phyloP scores from a whole-genome alignment of 2,888 invertebrate genomes.

The Metacarcinus magister region DNA sequence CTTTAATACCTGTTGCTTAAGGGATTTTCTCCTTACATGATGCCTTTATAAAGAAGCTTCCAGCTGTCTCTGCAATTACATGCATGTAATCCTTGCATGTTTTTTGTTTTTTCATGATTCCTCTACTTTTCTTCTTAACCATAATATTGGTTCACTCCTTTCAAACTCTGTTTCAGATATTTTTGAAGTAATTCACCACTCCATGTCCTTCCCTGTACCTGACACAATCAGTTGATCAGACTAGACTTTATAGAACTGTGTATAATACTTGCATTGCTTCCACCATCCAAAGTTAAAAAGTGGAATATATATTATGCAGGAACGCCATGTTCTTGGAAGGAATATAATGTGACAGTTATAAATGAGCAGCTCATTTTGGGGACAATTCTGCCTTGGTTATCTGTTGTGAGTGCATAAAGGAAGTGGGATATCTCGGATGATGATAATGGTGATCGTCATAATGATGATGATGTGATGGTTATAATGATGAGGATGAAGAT shows the following conservation, averaged over 20 bases:
- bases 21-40: background rate
- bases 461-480: no score
- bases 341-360: background rate
- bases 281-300: no score
- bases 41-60: background rate
- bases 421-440: background rate
- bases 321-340: background rate
- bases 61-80: background rate
- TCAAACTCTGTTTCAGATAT: background rate
- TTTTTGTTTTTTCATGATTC: background rate
- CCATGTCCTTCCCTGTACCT: no score
- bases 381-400: background rate
- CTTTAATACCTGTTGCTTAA: background rate
- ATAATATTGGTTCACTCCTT: background rate
- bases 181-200: background rate
- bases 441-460: slow-evolving; percentile 50
- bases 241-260: no score
- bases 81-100: background rate
- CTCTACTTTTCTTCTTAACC: background rate
- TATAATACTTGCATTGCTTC: no score
- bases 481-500: no score
- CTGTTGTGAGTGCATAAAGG: background rate
- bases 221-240: no score
- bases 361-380: background rate
- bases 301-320: no score